phyloP scores from a whole-genome alignment of 2,888 invertebrate species.

The Gandaritis pyraliata region DNA sequence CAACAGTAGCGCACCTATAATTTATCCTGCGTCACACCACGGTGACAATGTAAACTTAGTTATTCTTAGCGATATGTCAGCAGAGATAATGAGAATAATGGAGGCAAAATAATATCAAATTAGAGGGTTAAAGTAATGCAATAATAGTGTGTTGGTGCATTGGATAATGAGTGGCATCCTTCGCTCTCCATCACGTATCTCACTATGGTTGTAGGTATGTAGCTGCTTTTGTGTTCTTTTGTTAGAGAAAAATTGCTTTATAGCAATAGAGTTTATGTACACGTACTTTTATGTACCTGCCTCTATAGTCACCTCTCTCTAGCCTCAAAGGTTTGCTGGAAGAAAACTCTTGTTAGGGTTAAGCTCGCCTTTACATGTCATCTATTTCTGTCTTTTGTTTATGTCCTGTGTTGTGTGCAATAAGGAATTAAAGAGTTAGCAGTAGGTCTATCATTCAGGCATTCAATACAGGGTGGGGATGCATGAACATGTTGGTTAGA shows the following conservation, averaged over 20 bases:
- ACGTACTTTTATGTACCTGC: too few species aligned
- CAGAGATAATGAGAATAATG: constrained; percentile 81
- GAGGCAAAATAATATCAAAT: constrained; percentile 80
- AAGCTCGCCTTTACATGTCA: too few species aligned
- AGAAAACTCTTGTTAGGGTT: too few species aligned
- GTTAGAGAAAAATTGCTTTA: constrained; percentile 48
- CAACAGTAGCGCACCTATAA: constrained; percentile 68
- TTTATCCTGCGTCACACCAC: constrained; percentile 64
- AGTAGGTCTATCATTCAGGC: too few species aligned
- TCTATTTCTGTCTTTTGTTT: too few species aligned
- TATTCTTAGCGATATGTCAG: constrained; percentile 72
- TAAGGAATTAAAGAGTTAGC: too few species aligned
- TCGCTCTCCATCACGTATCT: constrained; percentile 46
- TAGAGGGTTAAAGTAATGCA: constrained; percentile 79
- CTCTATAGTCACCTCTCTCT: too few species aligned
- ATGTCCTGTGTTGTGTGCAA: too few species aligned
- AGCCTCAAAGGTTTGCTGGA: too few species aligned
- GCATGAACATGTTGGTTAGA: too few species aligned
- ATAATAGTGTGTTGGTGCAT: constrained; percentile 65
- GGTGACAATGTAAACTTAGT: constrained; percentile 77
- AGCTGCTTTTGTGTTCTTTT: constrained; percentile 45
- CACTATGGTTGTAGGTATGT: constrained; percentile 36
- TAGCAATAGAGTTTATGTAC: constrained; percentile 20
- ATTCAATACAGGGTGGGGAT: too few species aligned
- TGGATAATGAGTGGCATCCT: constrained; percentile 65